phyloP scores from a whole-genome alignment of 2,888 invertebrate species.

The Thereva nobilitata region DNA sequence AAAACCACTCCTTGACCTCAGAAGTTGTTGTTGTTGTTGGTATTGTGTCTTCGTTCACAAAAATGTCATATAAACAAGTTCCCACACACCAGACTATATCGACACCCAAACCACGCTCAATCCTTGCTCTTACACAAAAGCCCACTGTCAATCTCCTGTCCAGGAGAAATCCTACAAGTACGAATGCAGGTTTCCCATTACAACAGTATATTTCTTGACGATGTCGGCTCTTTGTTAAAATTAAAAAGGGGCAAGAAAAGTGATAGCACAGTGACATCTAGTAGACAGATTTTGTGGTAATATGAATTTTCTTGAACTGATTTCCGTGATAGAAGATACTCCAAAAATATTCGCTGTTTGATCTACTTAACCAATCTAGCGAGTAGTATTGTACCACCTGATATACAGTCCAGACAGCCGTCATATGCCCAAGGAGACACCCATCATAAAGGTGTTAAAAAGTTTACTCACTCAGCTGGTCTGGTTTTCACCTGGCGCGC shows the following conservation, averaged over 20 bases:
- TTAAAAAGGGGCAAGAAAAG: not conserved
- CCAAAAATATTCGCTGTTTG: too few species aligned
- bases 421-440: too few species aligned
- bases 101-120: slow-evolving; percentile 14
- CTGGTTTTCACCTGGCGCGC: slow-evolving; percentile 19
- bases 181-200: slow-evolving; percentile 9
- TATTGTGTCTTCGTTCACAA: not conserved
- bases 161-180: slow-evolving; percentile 32
- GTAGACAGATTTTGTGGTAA: not conserved
- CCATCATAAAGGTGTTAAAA: too few species aligned
- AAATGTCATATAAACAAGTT: slow-evolving; percentile 34
- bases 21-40: slow-evolving; percentile 6
- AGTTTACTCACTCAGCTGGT: slow-evolving; percentile 9
- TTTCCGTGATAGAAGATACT: too few species aligned
- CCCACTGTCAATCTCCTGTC: slow-evolving; percentile 15
- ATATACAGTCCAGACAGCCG: too few species aligned
- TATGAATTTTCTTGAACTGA: too few species aligned
- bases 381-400: too few species aligned
- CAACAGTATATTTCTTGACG: not conserved
- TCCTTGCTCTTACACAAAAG: slow-evolving; percentile 10
- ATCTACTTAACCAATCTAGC: too few species aligned
- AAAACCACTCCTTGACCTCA: slow-evolving; percentile 33
- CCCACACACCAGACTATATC: slow-evolving; percentile 17
- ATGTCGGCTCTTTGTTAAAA: not conserved
- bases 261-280: slow-evolving; percentile 6